These are phyloP conservation scores for Neolamprologus toae DNA, from an alignment of 2,113 vertebrate species.

Conservation along the genomic window DNA sequence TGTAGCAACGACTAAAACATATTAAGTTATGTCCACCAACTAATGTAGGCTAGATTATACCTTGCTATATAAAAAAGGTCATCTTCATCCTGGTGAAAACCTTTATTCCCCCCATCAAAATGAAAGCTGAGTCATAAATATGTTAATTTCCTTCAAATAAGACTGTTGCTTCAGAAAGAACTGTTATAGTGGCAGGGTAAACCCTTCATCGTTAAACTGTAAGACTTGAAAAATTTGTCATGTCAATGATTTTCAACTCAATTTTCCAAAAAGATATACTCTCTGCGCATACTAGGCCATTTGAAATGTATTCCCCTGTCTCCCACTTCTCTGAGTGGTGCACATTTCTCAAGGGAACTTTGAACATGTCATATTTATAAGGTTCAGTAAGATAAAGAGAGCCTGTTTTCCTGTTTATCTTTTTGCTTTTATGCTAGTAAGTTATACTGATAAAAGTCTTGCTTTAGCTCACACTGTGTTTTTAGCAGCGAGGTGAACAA, in stretches of 20 bases:
- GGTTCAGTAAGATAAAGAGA: background rate
- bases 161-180: background rate
- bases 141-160: background rate
- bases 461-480: background rate
- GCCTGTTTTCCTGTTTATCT: background rate
- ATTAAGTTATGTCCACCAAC: background rate
- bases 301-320: background rate
- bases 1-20: background rate
- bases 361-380: background rate
- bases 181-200: background rate
- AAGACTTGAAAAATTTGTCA: background rate
- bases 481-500: background rate
- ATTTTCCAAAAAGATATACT: background rate
- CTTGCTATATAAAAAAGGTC: background rate
- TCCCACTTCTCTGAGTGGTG: background rate
- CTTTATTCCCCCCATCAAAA: background rate
- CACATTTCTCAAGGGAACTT: background rate
- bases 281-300: background rate
- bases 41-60: background rate
- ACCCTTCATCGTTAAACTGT: background rate
- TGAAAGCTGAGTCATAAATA: background rate
- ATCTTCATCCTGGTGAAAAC: background rate
- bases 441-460: background rate
- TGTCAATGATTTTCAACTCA: background rate
- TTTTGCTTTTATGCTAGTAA: background rate